Evolutionary conservation across 2,113 vertebrate genomes (phyloP), one percentile per base, ranked within the genome.

Genomic region (Zosterops japonicus): DNA sequence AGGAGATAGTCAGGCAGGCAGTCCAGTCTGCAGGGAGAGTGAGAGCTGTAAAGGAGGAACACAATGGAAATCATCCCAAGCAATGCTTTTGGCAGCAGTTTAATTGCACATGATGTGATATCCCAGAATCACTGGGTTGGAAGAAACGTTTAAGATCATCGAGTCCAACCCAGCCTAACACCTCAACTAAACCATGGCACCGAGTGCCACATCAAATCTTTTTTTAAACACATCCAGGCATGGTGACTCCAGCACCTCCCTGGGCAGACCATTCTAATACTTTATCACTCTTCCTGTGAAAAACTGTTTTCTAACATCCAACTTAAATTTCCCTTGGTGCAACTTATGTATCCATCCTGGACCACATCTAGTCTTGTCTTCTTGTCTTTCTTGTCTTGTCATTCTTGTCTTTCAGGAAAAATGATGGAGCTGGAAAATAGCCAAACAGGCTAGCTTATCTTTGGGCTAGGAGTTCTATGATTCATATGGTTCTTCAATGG

Each of bases 351-450:
- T 28, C 53, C 25, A 53, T 33, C 28, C 42, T 35, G 20, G n/a
- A 11, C n/a, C 35, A 55, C 18, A 46, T 50, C 23, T 70, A 50
- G 67, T 77, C 50, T 33, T 57, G 49, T 83, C 74, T 80, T 75
- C 75, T 89, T 56, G 8, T 69, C 41, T 85, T 84, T 75, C 44
- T 50, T 76, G 61, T 50, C 44, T 31, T 39, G 28, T 76, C 79
- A 20, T 72, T 67, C 67, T 87, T 46, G 9, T 81, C 55, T 88
- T 88, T 69, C 59, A 67, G 63, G 59, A 77, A 80, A 86, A 90
- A 49, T 53, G 5, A 17, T 63, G 39, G 25, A 4, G 20, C 49
- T 70, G 39, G 50, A 86, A 71, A 92, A 67, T 13, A 78, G 47
- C 20, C 75, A 52, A 56, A 81, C 17, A 56, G 33, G 60, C 49